A percentile compares a stretch with the other conserved stretches of the same genome.
Evolutionary conservation across 1,140 invertebrate genomes (phyloP).

Genomic region (Anadara kagoshimensis): DNA sequence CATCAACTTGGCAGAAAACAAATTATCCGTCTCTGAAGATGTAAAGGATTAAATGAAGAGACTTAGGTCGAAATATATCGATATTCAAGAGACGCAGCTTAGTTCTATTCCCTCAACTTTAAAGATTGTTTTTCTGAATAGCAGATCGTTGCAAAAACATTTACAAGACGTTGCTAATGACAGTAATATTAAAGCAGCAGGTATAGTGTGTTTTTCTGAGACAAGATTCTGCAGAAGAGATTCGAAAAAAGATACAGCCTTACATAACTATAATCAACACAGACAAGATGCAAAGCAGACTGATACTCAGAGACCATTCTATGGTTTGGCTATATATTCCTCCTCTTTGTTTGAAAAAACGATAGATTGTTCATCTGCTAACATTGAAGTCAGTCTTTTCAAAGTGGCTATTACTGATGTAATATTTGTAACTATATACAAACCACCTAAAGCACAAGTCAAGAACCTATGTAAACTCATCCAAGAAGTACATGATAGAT

Average conservation of each 20-base stretch:
- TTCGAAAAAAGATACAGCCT: neutral
- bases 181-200: neutral
- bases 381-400: neutral
- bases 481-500: neutral
- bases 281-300: conserved; percentile 1
- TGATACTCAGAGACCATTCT: neutral
- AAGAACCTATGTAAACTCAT: conserved; percentile 1
- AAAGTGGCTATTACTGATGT: neutral
- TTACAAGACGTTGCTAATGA: conserved; percentile 11
- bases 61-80: neutral
- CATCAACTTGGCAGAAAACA: conserved; percentile 30
- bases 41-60: conserved; percentile 21
- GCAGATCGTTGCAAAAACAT: conserved; percentile 9
- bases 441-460: conserved; percentile 12
- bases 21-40: conserved; percentile 22
- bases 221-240: conserved; percentile 12
- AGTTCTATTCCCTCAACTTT: too few relatives aligned
- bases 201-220: conserved; percentile 11
- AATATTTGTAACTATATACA: neutral
- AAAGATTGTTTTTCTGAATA: too few relatives aligned
- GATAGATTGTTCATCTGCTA: neutral
- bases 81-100: too few relatives aligned
- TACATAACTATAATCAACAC: conserved; percentile 9
- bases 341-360: neutral
- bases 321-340: conserved; percentile 21